These are phyloP conservation scores for Festucalex cinctus DNA, from an alignment of 2,113 vertebrate species.

Conservation along the genomic window DNA sequence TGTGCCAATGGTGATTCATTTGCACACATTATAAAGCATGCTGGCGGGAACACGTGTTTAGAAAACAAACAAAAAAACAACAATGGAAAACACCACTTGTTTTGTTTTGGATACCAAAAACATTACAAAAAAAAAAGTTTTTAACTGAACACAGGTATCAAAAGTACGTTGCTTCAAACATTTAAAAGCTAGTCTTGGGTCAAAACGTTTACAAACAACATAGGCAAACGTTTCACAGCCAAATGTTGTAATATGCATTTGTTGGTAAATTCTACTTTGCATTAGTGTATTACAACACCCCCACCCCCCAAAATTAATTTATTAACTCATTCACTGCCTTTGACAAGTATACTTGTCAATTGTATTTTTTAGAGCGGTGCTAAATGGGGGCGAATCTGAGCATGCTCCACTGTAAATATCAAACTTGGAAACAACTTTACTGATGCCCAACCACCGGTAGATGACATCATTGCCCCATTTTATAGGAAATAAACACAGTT, in stretches of 20 bases:
- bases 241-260: neutral
- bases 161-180: neutral
- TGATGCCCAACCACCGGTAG: too few relatives aligned
- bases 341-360: too few relatives aligned
- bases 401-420: too few relatives aligned
- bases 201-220: neutral
- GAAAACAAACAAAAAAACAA: too few relatives aligned
- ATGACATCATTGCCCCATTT: too few relatives aligned
- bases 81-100: constrained; percentile 36
- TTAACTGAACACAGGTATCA: neutral
- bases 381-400: too few relatives aligned
- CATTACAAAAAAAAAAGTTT: neutral
- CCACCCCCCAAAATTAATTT: too few relatives aligned
- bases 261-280: neutral
- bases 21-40: constrained; percentile 38
- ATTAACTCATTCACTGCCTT: too few relatives aligned
- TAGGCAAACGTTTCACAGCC: neutral
- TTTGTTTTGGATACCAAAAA: constrained; percentile 10
- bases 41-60: constrained; percentile 18
- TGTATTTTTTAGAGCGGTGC: too few relatives aligned
- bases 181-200: neutral
- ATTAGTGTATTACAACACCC: too few relatives aligned
- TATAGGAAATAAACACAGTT: too few relatives aligned
- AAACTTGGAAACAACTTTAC: too few relatives aligned
- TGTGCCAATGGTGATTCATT: constrained; percentile 59